Percentiles rank a stretch among this genome's conserved stretches.
These are phyloP conservation scores for Toxotes lorentzi DNA, from an alignment of 2,797 vertebrate species.

Conservation along the genomic window DNA sequence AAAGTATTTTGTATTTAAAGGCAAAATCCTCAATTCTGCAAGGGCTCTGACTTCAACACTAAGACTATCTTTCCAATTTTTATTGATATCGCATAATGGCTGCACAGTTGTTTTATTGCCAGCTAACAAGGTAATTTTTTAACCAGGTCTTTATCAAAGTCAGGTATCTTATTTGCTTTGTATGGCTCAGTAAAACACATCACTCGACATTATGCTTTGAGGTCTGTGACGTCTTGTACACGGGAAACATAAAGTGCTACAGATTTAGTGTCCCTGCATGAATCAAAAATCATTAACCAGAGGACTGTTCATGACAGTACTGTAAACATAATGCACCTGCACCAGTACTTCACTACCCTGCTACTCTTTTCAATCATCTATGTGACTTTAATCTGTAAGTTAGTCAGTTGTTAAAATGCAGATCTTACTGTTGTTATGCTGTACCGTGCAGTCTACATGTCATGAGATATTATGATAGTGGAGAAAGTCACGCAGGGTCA, in stretches of 20 bases:
- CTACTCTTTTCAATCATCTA: constrained; percentile 36
- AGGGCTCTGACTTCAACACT: constrained; percentile 31
- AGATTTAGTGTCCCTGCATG: constrained; percentile 37
- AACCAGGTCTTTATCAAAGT: neutral
- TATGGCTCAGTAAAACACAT: constrained; percentile 12
- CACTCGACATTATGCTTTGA: neutral
- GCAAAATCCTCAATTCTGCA: constrained; percentile 17
- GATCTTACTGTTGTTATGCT: constrained; percentile 56
- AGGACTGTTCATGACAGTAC: constrained; percentile 11
- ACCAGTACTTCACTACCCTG: constrained; percentile 4
- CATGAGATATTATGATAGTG: constrained; percentile 42
- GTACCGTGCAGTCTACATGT: constrained; percentile 53
- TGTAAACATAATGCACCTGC: constrained; percentile 17
- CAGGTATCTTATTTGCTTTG: constrained; percentile 9
- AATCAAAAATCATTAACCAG: constrained; percentile 25
- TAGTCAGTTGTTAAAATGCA: constrained; percentile 48
- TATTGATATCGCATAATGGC: neutral
- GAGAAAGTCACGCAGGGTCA: constrained; percentile 32
- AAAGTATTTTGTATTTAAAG: constrained; percentile 15
- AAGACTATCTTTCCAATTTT: neutral
- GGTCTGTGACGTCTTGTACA: constrained; percentile 22
- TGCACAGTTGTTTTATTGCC: constrained; percentile 25
- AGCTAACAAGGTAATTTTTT: neutral
- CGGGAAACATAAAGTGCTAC: constrained; percentile 10
- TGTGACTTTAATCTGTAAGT: constrained; percentile 41